Evolutionary conservation across 1,140 invertebrate species (phyloP).

Genomic region (Phortica variegata): DNA sequence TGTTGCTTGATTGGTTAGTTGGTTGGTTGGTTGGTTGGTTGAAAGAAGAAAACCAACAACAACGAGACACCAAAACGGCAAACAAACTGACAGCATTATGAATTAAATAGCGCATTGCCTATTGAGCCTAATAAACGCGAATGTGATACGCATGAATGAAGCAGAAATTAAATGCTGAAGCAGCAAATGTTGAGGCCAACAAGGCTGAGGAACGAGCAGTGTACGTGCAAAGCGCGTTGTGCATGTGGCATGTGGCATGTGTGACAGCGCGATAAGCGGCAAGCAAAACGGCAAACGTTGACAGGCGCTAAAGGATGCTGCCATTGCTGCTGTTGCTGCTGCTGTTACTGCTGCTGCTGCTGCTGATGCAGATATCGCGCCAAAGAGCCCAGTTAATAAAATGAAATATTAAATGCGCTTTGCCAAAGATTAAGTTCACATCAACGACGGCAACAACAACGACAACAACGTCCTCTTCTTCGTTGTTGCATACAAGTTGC

Average conservation of each 20-base stretch:
- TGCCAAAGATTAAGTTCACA: constrained; percentile 26
- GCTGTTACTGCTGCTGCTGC: constrained; percentile 5
- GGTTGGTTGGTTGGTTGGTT: too few species aligned
- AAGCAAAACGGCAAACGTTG: background rate
- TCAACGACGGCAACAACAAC: too few species aligned
- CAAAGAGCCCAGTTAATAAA: constrained; percentile 36
- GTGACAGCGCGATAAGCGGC: constrained; percentile 30
- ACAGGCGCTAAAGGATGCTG: constrained; percentile 1
- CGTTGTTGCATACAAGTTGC: too few species aligned
- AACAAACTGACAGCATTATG: constrained; percentile 52
- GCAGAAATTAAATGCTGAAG: background rate
- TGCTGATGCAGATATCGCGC: constrained; percentile 12
- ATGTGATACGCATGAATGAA: too few species aligned
- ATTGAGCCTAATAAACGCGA: too few species aligned
- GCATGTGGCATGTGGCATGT: too few species aligned
- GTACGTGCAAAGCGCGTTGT: background rate
- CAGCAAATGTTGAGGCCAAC: background rate
- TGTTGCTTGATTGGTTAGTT: too few species aligned
- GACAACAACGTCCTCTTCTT: constrained; percentile 7
- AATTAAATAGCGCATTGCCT: constrained; percentile 49
- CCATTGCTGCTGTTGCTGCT: constrained; percentile 1
- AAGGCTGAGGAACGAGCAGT: background rate
- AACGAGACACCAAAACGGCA: constrained; percentile 32
- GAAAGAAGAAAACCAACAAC: constrained; percentile 3
- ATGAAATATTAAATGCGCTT: constrained; percentile 55